These are phyloP conservation scores for Parnassius orleans DNA, from an alignment of 2,888 invertebrate genomes.

Conservation along the genomic window DNA sequence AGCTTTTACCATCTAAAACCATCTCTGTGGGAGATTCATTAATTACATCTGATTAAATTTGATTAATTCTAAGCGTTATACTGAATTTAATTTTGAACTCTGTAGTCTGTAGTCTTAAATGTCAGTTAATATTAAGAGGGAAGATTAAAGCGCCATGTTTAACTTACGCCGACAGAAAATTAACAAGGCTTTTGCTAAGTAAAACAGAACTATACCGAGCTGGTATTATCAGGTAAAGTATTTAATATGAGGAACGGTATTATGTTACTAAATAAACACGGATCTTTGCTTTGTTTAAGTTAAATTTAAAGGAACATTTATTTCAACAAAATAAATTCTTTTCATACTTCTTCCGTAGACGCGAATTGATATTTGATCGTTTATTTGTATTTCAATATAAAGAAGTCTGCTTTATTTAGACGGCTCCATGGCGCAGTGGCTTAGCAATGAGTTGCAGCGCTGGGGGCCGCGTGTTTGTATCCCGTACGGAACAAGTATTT, in stretches of 20 bases:
- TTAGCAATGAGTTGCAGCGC: too few relatives aligned
- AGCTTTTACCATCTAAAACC: conserved; percentile 19
- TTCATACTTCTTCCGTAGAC: too few relatives aligned
- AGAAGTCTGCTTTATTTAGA: too few relatives aligned
- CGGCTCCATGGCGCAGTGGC: too few relatives aligned
- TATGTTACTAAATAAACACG: conserved; percentile 3
- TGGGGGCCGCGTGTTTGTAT: too few relatives aligned
- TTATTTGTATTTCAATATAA: too few relatives aligned
- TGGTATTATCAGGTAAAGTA: conserved; percentile 21
- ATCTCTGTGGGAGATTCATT: conserved; percentile 24
- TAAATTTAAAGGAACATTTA: conserved; percentile 2
- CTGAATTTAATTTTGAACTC: conserved; percentile 25
- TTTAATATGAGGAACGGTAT: conserved; percentile 15
- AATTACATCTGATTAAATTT: conserved; percentile 27
- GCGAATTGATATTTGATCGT: too few relatives aligned
- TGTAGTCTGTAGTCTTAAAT: conserved; percentile 20
- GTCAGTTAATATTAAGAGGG: conserved; percentile 24
- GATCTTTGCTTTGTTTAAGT: neutral
- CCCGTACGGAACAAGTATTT: too few relatives aligned
- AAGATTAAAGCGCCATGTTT: conserved; percentile 26
- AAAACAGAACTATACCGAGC: conserved; percentile 17
- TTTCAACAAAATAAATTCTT: neutral
- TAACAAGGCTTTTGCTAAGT: conserved; percentile 24
- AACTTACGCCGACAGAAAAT: conserved; percentile 26
- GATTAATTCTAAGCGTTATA: conserved; percentile 26